Percentiles rank a stretch among this genome's conserved stretches.
These are phyloP conservation scores for Drosophila sucinea DNA, from an alignment of 1,140 invertebrate species.

Conservation along the genomic window DNA sequence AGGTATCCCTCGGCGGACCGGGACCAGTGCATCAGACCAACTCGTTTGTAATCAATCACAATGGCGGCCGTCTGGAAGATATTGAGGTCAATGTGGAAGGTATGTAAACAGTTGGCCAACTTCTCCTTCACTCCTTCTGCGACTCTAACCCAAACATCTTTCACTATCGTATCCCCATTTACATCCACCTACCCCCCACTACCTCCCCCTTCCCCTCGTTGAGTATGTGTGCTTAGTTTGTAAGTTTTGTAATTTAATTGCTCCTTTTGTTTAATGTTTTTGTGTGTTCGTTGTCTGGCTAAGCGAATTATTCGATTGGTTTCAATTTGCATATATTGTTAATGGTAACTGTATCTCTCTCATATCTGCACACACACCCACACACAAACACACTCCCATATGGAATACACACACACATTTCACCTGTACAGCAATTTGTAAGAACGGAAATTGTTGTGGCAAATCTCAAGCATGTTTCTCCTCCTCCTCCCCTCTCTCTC, in stretches of 20 bases:
- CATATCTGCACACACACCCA: conserved; percentile 30
- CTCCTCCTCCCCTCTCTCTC: conserved; percentile 8
- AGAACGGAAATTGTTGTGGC: conserved; percentile 67
- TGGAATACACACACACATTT: conserved; percentile 21
- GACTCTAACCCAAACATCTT: conserved; percentile 9
- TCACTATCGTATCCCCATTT: conserved; percentile 1
- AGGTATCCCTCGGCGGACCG: conserved; percentile 87
- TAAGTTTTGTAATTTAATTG: conserved; percentile 74
- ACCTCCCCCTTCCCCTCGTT: conserved; percentile 23
- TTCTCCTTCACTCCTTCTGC: neutral
- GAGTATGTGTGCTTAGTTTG: conserved; percentile 55
- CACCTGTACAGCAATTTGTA: conserved; percentile 58
- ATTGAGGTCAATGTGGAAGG: conserved; percentile 97
- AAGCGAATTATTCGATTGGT: conserved; percentile 52
- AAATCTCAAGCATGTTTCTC: conserved; percentile 60
- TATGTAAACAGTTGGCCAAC: conserved; percentile 84
- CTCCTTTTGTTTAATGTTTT: conserved; percentile 67
- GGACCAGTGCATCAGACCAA: conserved; percentile 87
- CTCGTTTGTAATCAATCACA: conserved; percentile 87
- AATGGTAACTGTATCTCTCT: conserved; percentile 39
- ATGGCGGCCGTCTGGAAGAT: conserved; percentile 93
- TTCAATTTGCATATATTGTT: conserved; percentile 54
- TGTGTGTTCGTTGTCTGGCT: conserved; percentile 39
- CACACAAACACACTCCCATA: conserved; percentile 29
- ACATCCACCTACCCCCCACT: neutral